Evolutionary conservation across 1,140 invertebrate species (phyloP), one percentile per base, ranked within the genome.

Genomic region (Myzus persicae): DNA sequence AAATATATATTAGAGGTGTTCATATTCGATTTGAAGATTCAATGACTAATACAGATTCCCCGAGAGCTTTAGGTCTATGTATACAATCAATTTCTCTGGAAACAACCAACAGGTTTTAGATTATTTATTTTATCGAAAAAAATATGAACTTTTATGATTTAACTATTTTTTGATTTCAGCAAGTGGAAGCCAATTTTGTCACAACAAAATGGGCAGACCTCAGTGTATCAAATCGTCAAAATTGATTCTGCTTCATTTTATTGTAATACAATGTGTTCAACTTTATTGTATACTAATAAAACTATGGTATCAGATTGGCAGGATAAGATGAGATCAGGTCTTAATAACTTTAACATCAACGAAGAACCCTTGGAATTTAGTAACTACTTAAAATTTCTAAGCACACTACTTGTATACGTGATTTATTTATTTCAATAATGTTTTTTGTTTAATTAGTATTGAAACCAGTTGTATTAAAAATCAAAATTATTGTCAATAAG

Each of bases 11-110:
- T 26, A 96, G 96, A 89, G 98, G 98, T 95, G 96, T 98, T 90
- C 98, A 98, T 95, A 96, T 98, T 89, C 96, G 98, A 94, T 98
- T 98, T 94, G 98, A 98, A 95, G 98, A 98, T 95, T 96, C 96
- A 36, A 95, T 97, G 94, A 96, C 96, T 89, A 97, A 96, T 90
- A 96, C 96, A 51, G 96, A 96, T 93, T 96, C 96, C 81, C 96
- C 97, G 20, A 95, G 98, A 94, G 96, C 97, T 2, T 97, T 96
- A 95, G 98, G 97, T 31, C 94, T 98, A n/a, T 98, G 97, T 95
- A 95, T 98, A 93, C 97, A 98, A 94, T 97, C 96, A 94, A 95
- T 98, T 91, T 97, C 97, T 26, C 96, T 98, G 90, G 97, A 98
- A 94, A 97, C 97, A 31, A 98, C 97, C 24, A 98, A 98, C 94